Conservation (phyloP, 2,113 vertebrate species). For the Melierax canorus region DNA sequence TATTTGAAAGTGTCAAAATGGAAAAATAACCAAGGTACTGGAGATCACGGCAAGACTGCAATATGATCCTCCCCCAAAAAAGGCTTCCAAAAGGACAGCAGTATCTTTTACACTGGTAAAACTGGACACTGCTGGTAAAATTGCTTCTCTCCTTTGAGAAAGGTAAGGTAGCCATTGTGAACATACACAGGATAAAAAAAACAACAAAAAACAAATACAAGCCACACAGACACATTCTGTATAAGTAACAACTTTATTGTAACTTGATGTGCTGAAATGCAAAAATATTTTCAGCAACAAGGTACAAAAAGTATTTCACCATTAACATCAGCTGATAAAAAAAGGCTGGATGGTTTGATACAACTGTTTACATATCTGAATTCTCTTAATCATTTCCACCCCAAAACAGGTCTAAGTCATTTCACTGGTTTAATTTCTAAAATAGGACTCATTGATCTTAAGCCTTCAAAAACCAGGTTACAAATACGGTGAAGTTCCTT, state of each 20-base stretch:
- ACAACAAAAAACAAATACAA: conserved; percentile 21
- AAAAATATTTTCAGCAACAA: conserved; percentile 84
- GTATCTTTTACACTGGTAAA: neutral
- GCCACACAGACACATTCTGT: conserved; percentile 50
- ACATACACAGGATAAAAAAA: neutral
- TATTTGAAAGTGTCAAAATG: neutral
- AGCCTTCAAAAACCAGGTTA: conserved; percentile 69
- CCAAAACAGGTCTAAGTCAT: conserved; percentile 65
- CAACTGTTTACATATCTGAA: conserved; percentile 68
- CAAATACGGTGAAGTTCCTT: conserved; percentile 67
- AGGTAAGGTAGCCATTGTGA: neutral
- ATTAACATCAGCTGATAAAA: conserved; percentile 79
- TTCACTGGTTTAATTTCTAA: conserved; percentile 71
- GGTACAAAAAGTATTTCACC: conserved; percentile 80
- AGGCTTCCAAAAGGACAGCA: neutral
- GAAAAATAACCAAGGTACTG: neutral
- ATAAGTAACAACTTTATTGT: conserved; percentile 84
- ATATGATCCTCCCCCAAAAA: neutral
- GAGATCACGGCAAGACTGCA: neutral
- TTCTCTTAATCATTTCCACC: conserved; percentile 61
- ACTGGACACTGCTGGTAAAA: neutral
- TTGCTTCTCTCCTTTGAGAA: too few relatives aligned
- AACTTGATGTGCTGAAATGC: conserved; percentile 79
- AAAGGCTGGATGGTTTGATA: conserved; percentile 74
- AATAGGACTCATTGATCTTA: conserved; percentile 66